Evolutionary conservation across 2,888 invertebrate species (phyloP).

Genomic region (Coenonympha arcania): DNA sequence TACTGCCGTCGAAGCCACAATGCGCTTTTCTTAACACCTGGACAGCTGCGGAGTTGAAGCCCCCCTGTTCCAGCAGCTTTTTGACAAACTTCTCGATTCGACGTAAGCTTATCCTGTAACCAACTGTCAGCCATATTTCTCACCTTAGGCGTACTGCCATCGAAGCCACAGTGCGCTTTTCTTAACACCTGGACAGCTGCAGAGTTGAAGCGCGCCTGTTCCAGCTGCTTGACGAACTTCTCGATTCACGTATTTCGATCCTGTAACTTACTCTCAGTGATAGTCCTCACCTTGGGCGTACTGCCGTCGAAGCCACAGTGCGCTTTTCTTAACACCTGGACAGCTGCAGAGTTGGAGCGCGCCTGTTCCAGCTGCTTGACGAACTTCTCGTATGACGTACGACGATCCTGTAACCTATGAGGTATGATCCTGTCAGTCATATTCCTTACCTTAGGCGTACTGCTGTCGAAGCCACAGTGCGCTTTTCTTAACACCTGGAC

Average conservation of each 20-base stretch:
- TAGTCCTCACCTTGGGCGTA: slow-evolving; percentile 74
- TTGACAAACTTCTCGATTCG: slow-evolving; percentile 64
- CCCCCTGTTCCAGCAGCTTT: slow-evolving; percentile 54
- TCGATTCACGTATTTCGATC: slow-evolving; percentile 73
- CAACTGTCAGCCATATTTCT: slow-evolving; percentile 63
- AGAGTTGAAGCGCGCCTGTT: slow-evolving; percentile 54
- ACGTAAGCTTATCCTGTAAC: slow-evolving; percentile 70
- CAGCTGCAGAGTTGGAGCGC: slow-evolving; percentile 55
- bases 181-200: slow-evolving; percentile 69
- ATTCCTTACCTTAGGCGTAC: slow-evolving; percentile 74
- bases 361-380: slow-evolving; percentile 55
- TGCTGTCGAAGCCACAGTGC: slow-evolving; percentile 79
- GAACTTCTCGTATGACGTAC: slow-evolving; percentile 71
- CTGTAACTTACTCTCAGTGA: slow-evolving; percentile 70
- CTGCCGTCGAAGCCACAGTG: slow-evolving; percentile 80
- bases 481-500: slow-evolving; percentile 74
- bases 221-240: slow-evolving; percentile 56
- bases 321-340: slow-evolving; percentile 73
- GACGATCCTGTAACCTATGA: slow-evolving; percentile 65
- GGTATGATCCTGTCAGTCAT: slow-evolving; percentile 73
- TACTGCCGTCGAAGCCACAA: slow-evolving; percentile 79
- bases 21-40: slow-evolving; percentile 75
- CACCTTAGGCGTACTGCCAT: slow-evolving; percentile 78
- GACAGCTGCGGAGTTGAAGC: slow-evolving; percentile 57
- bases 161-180: slow-evolving; percentile 80